These are phyloP conservation scores for Lagopus muta DNA, from an alignment of 2,113 vertebrate genomes.

Conservation along the genomic window DNA sequence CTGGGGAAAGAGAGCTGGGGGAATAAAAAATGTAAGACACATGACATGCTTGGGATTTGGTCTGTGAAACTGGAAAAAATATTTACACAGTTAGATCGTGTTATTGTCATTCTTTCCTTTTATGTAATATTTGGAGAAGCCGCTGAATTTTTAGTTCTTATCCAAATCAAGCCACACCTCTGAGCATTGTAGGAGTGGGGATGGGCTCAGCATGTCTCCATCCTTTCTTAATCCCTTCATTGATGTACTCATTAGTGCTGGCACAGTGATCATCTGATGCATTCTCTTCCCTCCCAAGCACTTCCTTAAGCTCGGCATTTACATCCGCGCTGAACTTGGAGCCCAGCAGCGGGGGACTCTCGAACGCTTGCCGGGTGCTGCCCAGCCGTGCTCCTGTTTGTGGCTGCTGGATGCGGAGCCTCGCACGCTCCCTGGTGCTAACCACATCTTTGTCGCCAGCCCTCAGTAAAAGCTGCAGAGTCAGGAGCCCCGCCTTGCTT, in stretches of 20 bases:
- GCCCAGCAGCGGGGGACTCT: not conserved
- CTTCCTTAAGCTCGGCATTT: not conserved
- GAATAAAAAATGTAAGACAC: constrained; percentile 28
- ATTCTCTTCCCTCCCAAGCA: not conserved
- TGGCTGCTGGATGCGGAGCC: not conserved
- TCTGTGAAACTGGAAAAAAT: constrained; percentile 63
- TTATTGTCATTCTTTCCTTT: constrained; percentile 64
- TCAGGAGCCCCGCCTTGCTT: not conserved
- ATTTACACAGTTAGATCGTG: constrained; percentile 46
- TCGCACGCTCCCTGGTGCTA: not conserved
- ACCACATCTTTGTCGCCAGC: constrained; percentile 23
- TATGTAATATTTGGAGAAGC: constrained; percentile 62
- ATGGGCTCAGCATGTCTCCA: not conserved
- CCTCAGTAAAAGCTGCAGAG: not conserved
- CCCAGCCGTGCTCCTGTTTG: not conserved
- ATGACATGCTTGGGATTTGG: constrained; percentile 58
- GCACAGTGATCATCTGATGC: not conserved
- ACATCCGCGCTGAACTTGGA: not conserved
- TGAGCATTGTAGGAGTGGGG: not conserved
- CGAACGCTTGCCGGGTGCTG: not conserved
- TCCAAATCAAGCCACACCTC: constrained; percentile 52
- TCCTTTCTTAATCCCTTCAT: constrained; percentile 16
- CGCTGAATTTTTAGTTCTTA: constrained; percentile 23
- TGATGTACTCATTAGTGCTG: constrained; percentile 14
- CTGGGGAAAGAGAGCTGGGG: constrained; percentile 13